phyloP scores from a whole-genome alignment of 2,888 invertebrate species.

The Cheilosia soror region DNA sequence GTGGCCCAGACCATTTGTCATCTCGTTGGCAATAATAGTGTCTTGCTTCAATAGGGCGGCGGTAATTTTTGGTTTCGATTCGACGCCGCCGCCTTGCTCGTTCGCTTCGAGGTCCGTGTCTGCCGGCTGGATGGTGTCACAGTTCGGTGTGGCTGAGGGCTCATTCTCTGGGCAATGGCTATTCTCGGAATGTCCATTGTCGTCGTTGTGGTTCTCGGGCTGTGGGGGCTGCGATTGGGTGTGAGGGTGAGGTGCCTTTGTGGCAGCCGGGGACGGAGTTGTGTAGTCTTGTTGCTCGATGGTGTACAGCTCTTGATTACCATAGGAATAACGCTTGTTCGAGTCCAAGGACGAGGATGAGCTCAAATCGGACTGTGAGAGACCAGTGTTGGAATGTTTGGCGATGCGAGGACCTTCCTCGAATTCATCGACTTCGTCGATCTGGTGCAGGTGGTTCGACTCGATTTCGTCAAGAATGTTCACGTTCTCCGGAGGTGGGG shows the following conservation, averaged over 20 bases:
- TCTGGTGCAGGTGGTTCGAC: constrained; percentile 79
- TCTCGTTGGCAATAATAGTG: constrained; percentile 83
- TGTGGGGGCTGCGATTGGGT: constrained; percentile 70
- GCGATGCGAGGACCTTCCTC: constrained; percentile 79
- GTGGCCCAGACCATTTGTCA: constrained; percentile 78
- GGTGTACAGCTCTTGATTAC: constrained; percentile 91
- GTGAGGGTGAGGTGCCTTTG: constrained; percentile 72
- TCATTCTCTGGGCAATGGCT: constrained; percentile 73
- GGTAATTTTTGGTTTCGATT: constrained; percentile 87
- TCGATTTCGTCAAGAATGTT: constrained; percentile 78
- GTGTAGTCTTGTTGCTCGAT: constrained; percentile 90
- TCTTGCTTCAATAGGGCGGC: constrained; percentile 89
- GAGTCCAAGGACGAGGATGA: constrained; percentile 88
- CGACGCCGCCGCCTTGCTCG: constrained; percentile 84
- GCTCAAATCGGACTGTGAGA: constrained; percentile 92
- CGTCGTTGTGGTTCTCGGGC: constrained; percentile 76
- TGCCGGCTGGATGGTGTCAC: constrained; percentile 38
- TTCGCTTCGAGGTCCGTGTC: constrained; percentile 81
- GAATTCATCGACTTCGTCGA: constrained; percentile 80
- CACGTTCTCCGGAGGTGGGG: constrained; percentile 79
- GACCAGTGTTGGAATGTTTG: constrained; percentile 88
- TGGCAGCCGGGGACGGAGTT: constrained; percentile 74
- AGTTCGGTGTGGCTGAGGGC: constrained; percentile 52
- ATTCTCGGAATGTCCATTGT: constrained; percentile 78
- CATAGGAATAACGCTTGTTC: constrained; percentile 91